A percentile compares a stretch with the other conserved stretches of the same genome.
These are phyloP conservation scores for Falco concolor DNA, from an alignment of 2,797 vertebrate species.

Conservation along the genomic window DNA sequence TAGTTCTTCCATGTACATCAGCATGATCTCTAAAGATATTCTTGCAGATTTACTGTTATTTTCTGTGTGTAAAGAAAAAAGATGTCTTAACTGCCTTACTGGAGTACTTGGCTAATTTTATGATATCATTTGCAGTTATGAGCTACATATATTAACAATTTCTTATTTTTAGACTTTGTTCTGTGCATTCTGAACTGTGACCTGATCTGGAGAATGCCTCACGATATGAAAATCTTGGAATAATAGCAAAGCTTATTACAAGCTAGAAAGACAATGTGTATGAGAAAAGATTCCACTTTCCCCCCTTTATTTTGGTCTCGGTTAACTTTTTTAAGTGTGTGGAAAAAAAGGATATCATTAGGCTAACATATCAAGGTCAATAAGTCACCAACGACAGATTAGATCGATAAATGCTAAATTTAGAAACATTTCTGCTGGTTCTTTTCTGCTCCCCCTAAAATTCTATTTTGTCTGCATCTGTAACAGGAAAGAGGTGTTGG, in stretches of 20 bases:
- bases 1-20: background rate
- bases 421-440: background rate
- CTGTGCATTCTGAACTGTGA: background rate
- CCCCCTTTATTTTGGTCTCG: background rate
- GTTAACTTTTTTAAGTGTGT: background rate
- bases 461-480: background rate
- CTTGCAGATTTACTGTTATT: background rate
- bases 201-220: background rate
- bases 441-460: too few species aligned
- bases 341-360: background rate
- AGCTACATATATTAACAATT: background rate
- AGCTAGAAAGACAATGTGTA: background rate
- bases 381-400: background rate
- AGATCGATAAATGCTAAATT: constrained; percentile 26
- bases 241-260: background rate
- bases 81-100: background rate
- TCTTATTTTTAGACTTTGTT: background rate
- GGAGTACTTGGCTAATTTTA: background rate
- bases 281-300: background rate
- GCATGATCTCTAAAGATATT: background rate
- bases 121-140: background rate
- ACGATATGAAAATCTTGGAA: background rate
- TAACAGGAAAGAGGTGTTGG: background rate
- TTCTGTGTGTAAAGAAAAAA: background rate
- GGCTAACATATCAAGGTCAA: background rate